These are phyloP conservation scores for Synergus laeviventris DNA, from an alignment of 2,888 invertebrate species.

Conservation along the genomic window DNA sequence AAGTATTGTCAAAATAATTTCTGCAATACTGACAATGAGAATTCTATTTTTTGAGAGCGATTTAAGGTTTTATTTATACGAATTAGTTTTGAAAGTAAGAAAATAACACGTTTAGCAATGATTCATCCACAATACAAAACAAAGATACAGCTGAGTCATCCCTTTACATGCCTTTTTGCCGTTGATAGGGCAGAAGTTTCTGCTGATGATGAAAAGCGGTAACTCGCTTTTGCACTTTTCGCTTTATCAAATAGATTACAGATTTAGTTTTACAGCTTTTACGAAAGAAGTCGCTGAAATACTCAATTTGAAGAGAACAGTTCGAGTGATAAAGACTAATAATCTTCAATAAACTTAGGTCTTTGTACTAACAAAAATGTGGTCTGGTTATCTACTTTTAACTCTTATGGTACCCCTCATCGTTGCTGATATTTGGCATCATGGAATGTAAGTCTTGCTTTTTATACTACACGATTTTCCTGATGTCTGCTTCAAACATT, in stretches of 20 bases:
- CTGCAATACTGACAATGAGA: too few species aligned
- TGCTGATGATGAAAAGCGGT: not conserved
- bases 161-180: not conserved
- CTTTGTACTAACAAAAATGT: constrained; percentile 66
- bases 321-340: constrained; percentile 40
- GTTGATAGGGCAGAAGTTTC: not conserved
- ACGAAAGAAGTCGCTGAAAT: constrained; percentile 8
- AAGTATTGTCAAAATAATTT: too few species aligned
- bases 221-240: not conserved
- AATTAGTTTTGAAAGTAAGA: not conserved
- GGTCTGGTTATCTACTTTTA: constrained; percentile 67
- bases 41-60: too few species aligned
- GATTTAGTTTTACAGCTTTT: constrained; percentile 25
- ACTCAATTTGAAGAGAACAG: not conserved
- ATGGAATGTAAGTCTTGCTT: constrained; percentile 70
- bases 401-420: constrained; percentile 67
- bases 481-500: constrained; percentile 26
- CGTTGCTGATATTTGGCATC: constrained; percentile 72
- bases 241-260: not conserved
- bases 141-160: constrained; percentile 4
- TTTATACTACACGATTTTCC: constrained; percentile 33
- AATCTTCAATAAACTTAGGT: constrained; percentile 35
- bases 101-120: not conserved
- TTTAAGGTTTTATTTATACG: not conserved
- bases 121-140: not conserved